phyloP scores from a whole-genome alignment of 2,113 vertebrate genomes.

The Corvus hawaiiensis region DNA sequence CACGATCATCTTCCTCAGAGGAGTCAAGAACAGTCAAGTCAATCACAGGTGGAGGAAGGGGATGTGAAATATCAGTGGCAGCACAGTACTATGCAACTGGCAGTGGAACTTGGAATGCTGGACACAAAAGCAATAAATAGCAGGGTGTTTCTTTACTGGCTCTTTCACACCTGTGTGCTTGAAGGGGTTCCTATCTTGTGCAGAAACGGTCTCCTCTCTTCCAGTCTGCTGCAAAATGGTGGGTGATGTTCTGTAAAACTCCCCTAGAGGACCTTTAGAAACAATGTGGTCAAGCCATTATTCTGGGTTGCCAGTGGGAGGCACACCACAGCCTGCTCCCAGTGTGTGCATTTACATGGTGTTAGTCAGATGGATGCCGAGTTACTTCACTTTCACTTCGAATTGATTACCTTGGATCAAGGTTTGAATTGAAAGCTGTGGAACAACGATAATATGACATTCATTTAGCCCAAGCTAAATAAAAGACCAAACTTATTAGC shows the following conservation, averaged over 20 bases:
- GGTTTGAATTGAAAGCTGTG: neutral
- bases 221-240: neutral
- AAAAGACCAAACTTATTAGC: neutral
- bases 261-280: neutral
- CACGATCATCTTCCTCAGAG: neutral
- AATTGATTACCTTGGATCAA: neutral
- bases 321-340: neutral
- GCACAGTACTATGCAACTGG: neutral
- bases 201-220: neutral
- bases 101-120: neutral
- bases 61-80: neutral
- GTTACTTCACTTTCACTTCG: neutral
- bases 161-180: neutral
- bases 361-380: neutral
- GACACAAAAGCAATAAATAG: neutral
- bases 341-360: rapidly evolving
- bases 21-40: neutral
- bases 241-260: neutral
- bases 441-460: neutral
- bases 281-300: neutral
- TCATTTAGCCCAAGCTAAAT: neutral
- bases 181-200: neutral
- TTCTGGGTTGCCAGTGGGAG: neutral
- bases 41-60: neutral
- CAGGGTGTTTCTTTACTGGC: neutral